Evolutionary conservation across 2,888 invertebrate genomes (phyloP).

Genomic region (Pristionchus japonicus): DNA sequence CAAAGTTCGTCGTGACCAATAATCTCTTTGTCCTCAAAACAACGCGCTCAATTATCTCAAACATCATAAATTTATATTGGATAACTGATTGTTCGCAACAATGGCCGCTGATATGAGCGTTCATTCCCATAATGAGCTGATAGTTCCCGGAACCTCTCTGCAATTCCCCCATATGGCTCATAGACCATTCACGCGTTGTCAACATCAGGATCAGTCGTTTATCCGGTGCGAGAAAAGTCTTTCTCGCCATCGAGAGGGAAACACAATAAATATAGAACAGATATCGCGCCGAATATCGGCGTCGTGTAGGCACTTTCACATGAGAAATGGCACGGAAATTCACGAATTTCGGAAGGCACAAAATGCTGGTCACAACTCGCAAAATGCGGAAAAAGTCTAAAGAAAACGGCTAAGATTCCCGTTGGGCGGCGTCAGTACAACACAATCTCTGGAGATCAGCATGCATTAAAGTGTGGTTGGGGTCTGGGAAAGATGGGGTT

Average conservation of each 20-base stretch:
- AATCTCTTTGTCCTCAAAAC: too few relatives aligned
- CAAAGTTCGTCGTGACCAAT: too few relatives aligned
- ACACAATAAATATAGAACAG: neutral
- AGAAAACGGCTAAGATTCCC: slow-evolving; percentile 9
- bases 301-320: neutral
- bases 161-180: neutral
- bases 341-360: neutral
- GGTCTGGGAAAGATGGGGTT: neutral
- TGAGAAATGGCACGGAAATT: neutral
- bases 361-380: neutral
- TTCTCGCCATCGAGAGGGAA: too few relatives aligned
- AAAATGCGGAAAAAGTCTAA: neutral
- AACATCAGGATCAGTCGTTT: slow-evolving; percentile 8
- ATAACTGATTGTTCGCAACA: too few relatives aligned
- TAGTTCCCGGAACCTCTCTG: neutral
- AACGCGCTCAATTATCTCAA: too few relatives aligned
- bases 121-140: too few relatives aligned
- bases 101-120: too few relatives aligned
- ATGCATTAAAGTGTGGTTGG: neutral
- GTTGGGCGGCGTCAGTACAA: neutral
- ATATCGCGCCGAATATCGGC: slow-evolving; percentile 22
- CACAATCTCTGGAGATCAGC: neutral
- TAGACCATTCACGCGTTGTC: neutral
- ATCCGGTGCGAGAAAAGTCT: neutral
- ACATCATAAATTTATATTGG: too few relatives aligned